A percentile compares a stretch with the other conserved stretches of the same genome.
These are phyloP conservation scores for Machimus rusticus DNA, from an alignment of 2,888 invertebrate species.

Conservation along the genomic window DNA sequence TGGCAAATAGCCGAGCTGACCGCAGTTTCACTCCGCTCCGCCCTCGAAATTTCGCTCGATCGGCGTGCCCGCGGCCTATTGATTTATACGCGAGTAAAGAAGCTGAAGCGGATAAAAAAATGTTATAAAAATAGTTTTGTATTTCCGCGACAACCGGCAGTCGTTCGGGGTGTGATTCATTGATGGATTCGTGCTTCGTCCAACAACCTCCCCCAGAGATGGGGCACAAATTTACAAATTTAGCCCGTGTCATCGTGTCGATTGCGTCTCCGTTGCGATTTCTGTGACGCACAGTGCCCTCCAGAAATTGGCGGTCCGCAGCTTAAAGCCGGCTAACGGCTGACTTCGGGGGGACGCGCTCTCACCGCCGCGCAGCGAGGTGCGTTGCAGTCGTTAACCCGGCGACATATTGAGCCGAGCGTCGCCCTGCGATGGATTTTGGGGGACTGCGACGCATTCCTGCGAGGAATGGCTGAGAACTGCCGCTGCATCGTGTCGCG, in stretches of 20 bases:
- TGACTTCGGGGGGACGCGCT: too few species aligned
- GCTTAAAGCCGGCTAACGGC: too few species aligned
- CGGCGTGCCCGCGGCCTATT: not conserved
- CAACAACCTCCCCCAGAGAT: conserved; percentile 12
- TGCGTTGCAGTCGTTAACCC: not conserved
- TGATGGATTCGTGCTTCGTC: conserved; percentile 17
- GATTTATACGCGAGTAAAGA: not conserved
- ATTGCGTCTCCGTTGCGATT: not conserved
- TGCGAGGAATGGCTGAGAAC: not conserved
- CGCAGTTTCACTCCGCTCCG: not conserved
- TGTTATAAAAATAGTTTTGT: not conserved
- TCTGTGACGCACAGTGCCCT: not conserved
- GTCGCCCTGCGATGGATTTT: not conserved
- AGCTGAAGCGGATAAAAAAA: not conserved
- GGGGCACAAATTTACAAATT: conserved; percentile 26
- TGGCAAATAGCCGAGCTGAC: not conserved
- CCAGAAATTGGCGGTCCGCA: not conserved
- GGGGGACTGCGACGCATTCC: not conserved
- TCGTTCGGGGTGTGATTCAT: conserved; percentile 25
- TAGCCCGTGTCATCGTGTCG: not conserved
- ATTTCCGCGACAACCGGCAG: conserved; percentile 30
- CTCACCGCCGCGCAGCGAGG: too few species aligned
- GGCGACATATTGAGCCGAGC: not conserved
- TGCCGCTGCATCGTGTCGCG: not conserved
- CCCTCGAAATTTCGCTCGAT: not conserved